Evolutionary conservation across 2,888 invertebrate species (phyloP), one percentile per base, ranked within the genome.

Genomic region (Scrobipalpa atriplicella): DNA sequence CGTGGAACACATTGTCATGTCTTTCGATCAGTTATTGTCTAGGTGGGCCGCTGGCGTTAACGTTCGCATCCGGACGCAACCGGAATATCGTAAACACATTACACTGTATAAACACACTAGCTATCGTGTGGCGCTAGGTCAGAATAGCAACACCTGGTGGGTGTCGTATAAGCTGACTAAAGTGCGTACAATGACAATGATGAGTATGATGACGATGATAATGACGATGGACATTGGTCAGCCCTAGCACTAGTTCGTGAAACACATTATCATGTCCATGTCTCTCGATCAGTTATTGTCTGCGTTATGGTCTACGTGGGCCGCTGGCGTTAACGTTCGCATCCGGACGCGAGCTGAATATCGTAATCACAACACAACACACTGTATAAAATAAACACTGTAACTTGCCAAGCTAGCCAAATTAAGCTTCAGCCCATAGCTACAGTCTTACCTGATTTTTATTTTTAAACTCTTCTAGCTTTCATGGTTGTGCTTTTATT

Each of bases 11-110:
- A 51, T 62, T 38, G 58, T 58, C 58, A 58, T 38, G 58, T 38
- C 56, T 58, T n/a, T 38, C 61, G n/a, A 62, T 62, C 16, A 62
- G 19, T 52, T 66, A 61, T 62, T 62, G 36, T 66, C 18, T 54
- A 60, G 21, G 63, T 64, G 38, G 18, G 47, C 9, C 51, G 29
- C 29, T 63, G 43, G 6, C n/a, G 21, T 51, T 63, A 21, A 51
- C 18, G n/a, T 64, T 52, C 36, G 21, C 38, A 58, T 64, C 51
- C 19, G 38, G 63, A 64, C 63, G 38, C 13, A 52, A 51, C 8
- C 36, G 38, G 38, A 51, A 64, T 64, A 51, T 64, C 16, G 38
- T 38, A 58, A 38, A 9, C 36, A 16, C 36, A 58, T 58, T 2
- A 56, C 36, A 58, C 36, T 29, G 21, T 38, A n/a, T 58, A 36